Conservation (phyloP, 2,888 invertebrate species). For the Anaspis maculata region DNA sequence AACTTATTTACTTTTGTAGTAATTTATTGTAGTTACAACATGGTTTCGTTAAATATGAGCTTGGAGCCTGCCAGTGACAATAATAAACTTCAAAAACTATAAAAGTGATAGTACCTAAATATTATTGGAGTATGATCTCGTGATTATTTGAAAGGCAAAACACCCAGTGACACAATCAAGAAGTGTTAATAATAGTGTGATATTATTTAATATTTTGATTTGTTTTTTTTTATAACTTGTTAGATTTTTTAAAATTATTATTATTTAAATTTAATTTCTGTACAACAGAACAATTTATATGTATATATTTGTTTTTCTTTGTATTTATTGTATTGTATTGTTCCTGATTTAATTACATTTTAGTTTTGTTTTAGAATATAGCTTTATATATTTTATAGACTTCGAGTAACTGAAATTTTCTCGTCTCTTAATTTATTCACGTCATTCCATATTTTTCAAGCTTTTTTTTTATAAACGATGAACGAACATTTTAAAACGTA, state of each 20-base stretch:
- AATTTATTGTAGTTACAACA: too few relatives aligned
- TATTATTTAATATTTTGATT: conserved; percentile 44
- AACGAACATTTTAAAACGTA: conserved; percentile 8
- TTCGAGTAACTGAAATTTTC: conserved; percentile 18
- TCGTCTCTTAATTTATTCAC: conserved; percentile 23
- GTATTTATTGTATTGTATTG: conserved; percentile 40
- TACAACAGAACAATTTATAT: conserved; percentile 26
- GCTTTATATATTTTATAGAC: conserved; percentile 11
- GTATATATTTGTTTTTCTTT: conserved; percentile 36
- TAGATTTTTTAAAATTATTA: conserved; percentile 35
- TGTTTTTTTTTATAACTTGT: conserved; percentile 36
- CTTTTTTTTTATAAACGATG: conserved; percentile 8
- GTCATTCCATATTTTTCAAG: conserved; percentile 13
- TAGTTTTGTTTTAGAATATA: conserved; percentile 11
- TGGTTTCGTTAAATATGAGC: too few relatives aligned
- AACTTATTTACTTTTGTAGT: too few relatives aligned
- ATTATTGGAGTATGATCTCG: conserved; percentile 39
- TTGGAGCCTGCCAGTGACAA: too few relatives aligned
- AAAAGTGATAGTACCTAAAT: too few relatives aligned
- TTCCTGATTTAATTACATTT: conserved; percentile 36
- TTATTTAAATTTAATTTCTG: conserved; percentile 32
- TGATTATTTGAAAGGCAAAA: conserved; percentile 33
- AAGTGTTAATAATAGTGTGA: conserved; percentile 42
- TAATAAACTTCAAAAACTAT: too few relatives aligned
- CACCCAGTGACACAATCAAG: conserved; percentile 36